A percentile compares a stretch with the other conserved stretches of the same genome.
Conservation (phyloP, 1,140 invertebrate genomes). For the Dryas iulia region DNA sequence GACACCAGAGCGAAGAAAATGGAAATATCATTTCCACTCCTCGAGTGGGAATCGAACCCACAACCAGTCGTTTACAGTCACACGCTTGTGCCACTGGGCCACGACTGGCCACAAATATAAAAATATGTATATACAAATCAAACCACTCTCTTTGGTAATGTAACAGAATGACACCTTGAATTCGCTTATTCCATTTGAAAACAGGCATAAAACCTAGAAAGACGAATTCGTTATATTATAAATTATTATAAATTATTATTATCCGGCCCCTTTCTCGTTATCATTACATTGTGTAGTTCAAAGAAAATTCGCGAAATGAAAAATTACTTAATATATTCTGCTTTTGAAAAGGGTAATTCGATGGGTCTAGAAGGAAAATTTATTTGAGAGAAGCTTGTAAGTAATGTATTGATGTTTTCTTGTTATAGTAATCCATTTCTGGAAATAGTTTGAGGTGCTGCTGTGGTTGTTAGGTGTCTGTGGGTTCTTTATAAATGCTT, state of each 20-base stretch:
- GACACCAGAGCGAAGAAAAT: too few species aligned
- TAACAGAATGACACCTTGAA: not conserved
- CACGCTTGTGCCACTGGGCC: too few species aligned
- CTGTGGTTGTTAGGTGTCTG: not conserved
- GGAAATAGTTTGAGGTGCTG: not conserved
- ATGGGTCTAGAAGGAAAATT: slow-evolving; percentile 6
- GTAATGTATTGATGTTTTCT: not conserved
- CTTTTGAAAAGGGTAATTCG: slow-evolving; percentile 10
- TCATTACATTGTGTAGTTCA: slow-evolving; percentile 14
- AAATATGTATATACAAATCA: not conserved
- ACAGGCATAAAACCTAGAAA: not conserved
- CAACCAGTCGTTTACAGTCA: too few species aligned
- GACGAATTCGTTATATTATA: not conserved
- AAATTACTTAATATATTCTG: slow-evolving; percentile 19
- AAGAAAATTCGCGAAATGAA: slow-evolving; percentile 13
- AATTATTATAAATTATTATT: too few species aligned
- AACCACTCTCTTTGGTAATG: not conserved
- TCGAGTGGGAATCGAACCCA: too few species aligned
- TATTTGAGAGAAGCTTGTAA: not conserved
- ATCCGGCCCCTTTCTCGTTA: not conserved
- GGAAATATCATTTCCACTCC: too few species aligned
- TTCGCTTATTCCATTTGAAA: not conserved
- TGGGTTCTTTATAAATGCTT: too few species aligned
- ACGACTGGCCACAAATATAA: too few species aligned
- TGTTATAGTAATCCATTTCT: not conserved